These are phyloP conservation scores for Iphiclides podalirius DNA, from an alignment of 2,888 invertebrate genomes.

Conservation along the genomic window DNA sequence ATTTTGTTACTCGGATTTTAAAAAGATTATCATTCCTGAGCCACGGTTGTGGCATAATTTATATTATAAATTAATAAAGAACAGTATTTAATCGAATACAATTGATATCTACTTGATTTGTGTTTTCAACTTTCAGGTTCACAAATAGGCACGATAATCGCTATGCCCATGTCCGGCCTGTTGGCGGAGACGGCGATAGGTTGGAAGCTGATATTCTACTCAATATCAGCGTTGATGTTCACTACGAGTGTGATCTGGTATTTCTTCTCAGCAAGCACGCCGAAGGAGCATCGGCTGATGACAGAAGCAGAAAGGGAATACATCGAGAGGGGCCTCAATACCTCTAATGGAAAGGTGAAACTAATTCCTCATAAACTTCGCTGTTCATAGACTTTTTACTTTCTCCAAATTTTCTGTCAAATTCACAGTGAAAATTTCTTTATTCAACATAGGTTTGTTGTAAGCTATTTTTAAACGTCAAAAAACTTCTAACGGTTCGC, in stretches of 20 bases:
- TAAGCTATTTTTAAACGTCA: no score
- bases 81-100: no score
- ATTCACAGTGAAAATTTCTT: no score
- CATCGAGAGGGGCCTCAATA: conserved; percentile 78
- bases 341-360: conserved; percentile 23
- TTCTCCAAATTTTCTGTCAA: no score
- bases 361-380: not conserved
- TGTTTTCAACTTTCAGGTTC: conserved; percentile 81
- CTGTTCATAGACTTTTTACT: no score
- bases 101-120: no score
- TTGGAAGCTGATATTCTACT: conserved; percentile 86
- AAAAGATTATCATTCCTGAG: no score
- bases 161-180: conserved; percentile 83
- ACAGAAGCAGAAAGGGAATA: conserved; percentile 76
- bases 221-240: conserved; percentile 78
- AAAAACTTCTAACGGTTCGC: no score
- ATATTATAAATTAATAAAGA: no score
- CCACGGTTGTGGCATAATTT: no score
- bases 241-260: conserved; percentile 77
- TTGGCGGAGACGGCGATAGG: conserved; percentile 79
- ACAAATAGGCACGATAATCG: conserved; percentile 84
- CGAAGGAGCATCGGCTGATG: conserved; percentile 77
- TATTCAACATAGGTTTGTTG: no score
- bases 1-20: no score
- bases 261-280: conserved; percentile 79